phyloP scores from a whole-genome alignment of 2,888 invertebrate species.

The Saturnia pavonia region DNA sequence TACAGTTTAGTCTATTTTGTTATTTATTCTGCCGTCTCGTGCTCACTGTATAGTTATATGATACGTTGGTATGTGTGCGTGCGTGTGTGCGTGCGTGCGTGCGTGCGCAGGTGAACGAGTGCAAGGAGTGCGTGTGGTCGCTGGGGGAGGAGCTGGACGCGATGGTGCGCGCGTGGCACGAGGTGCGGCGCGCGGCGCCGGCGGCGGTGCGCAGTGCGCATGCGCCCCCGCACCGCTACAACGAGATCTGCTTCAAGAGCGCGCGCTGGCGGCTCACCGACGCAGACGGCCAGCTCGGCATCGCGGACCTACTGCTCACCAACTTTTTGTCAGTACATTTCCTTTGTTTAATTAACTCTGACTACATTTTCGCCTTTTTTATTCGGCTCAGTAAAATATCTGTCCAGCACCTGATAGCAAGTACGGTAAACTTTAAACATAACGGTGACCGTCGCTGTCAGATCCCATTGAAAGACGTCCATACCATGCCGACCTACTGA shows the following conservation, averaged over 20 bases:
- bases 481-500: no score
- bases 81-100: neutral
- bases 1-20: no score
- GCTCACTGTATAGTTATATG: no score
- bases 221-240: slow-evolving; percentile 87
- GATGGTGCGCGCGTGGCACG: slow-evolving; percentile 96
- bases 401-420: no score
- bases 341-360: neutral
- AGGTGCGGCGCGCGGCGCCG: slow-evolving; percentile 83
- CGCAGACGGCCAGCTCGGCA: slow-evolving; percentile 98
- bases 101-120: slow-evolving; percentile 86
- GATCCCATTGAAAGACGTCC: no score
- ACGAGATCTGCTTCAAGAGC: slow-evolving; percentile 97
- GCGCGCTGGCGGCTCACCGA: slow-evolving; percentile 99
- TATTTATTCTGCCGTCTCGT: no score
- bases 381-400: no score
- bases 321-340: slow-evolving; percentile 91
- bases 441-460: no score
- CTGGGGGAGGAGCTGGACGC: slow-evolving; percentile 97
- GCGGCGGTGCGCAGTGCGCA: slow-evolving; percentile 84
- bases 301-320: slow-evolving; percentile 96
- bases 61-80: no score
- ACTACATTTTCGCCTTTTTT: no score
- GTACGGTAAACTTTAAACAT: no score
- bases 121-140: slow-evolving; percentile 92